Evolutionary conservation across 2,113 vertebrate genomes (phyloP), one percentile per base, ranked within the genome.

Genomic region (Ceratotherium simum): DNA sequence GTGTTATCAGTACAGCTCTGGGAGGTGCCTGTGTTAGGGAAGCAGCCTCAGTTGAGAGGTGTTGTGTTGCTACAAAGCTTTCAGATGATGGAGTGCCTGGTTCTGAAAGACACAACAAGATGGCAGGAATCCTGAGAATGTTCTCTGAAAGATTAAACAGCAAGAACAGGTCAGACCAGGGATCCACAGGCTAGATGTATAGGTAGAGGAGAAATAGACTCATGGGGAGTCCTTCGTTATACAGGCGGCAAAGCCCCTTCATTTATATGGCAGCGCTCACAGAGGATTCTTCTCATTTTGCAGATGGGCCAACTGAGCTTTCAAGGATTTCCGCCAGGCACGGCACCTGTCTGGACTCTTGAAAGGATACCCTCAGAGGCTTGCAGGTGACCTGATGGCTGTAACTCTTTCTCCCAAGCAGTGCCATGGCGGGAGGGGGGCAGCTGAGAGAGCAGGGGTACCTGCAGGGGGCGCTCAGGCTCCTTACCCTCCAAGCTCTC

Each of bases 261-360:
- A 5, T 8, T 5, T 14, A 58, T 7, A 18, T 0, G 1, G 7
- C 10, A 4, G 23, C 4, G 0, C 10, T 13, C 0, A 3, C 42
- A 81, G 56, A 67, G 29, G 31, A 3, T 62, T 25, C 72, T 60
- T 60, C 76, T n/a, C 39, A 5, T 58, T 51, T 84, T 69, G 18
- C 51, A 64, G 39, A 23, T 6, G 67, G 17, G 39, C 25, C 72
- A 58, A 79, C 23, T 14, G 78, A 79, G 69, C 20, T 16, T 46
- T 27, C 2, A 0, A 18, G 46, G 54, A 10, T 27, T 56, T 46
- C 11, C 17, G 23, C n/a, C 48, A 20, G 25, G 23, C 14, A 2
- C 42, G 23, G 27, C 10, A 0, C 21, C 27, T 64, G 8, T 54
- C 58, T 62, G 23, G 48, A 6, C n/a, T 72, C 54, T 65, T 31